Evolutionary conservation across 1,140 invertebrate genomes (phyloP).

Genomic region (Hesperophylax magnus): DNA sequence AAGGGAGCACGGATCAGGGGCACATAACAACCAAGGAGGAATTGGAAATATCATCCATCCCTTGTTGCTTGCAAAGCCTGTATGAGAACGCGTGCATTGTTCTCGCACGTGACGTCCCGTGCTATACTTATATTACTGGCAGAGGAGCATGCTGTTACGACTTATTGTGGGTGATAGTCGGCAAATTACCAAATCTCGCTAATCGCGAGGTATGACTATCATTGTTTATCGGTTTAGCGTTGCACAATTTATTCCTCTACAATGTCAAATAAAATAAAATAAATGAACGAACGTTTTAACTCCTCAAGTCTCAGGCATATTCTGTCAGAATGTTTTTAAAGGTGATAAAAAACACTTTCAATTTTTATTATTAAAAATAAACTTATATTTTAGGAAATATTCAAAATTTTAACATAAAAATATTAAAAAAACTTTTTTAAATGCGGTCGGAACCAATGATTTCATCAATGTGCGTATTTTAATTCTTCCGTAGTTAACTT

Average conservation of each 20-base stretch:
- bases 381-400: too few relatives aligned
- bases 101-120: slow-evolving; percentile 69
- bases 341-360: too few relatives aligned
- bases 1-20: neutral
- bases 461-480: too few relatives aligned
- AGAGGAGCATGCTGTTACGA: slow-evolving; percentile 33
- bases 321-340: too few relatives aligned
- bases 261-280: neutral
- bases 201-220: slow-evolving; percentile 27
- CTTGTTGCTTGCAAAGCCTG: slow-evolving; percentile 63
- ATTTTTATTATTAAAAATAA: too few relatives aligned
- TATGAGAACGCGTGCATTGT: slow-evolving; percentile 74
- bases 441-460: too few relatives aligned
- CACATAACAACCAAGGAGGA: neutral
- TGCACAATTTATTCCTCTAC: neutral
- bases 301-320: too few relatives aligned
- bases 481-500: too few relatives aligned
- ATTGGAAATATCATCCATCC: neutral
- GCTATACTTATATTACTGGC: too few relatives aligned
- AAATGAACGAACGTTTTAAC: too few relatives aligned
- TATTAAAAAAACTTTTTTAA: too few relatives aligned
- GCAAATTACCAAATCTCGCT: slow-evolving; percentile 48
- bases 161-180: slow-evolving; percentile 54
- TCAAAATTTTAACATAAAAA: too few relatives aligned
- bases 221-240: neutral